Conservation (phyloP, 1,140 invertebrate species). For the Anoplolepis gracilipes region DNA sequence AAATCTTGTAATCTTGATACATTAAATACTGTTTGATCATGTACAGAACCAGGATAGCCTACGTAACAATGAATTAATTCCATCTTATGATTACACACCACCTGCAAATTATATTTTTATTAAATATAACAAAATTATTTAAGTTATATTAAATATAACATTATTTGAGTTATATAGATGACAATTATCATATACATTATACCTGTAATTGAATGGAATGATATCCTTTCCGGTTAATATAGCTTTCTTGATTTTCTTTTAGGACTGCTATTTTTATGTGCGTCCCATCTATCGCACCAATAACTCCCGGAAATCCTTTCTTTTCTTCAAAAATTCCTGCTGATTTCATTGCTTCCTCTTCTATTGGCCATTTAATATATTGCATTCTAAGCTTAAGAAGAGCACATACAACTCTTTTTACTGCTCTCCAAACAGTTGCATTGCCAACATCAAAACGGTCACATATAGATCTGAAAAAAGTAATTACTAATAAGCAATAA, state of each 20-base stretch:
- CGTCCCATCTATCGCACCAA: background rate
- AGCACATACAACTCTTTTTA: background rate
- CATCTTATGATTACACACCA: background rate
- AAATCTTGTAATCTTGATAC: background rate
- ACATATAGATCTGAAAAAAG: slow-evolving; percentile 1
- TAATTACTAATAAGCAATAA: too few relatives aligned
- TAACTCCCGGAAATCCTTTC: background rate
- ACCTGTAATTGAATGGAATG: slow-evolving; percentile 10
- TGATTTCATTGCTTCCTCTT: background rate
- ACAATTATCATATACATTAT: background rate
- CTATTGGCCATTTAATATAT: background rate
- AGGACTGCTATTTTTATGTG: background rate
- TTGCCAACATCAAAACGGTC: background rate
- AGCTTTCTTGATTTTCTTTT: background rate
- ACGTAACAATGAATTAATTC: background rate
- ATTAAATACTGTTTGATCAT: background rate
- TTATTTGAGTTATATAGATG: too few relatives aligned
- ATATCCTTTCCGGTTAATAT: background rate
- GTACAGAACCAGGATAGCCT: slow-evolving; percentile 13
- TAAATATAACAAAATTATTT: background rate
- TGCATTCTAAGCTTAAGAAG: background rate
- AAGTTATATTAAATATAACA: background rate
- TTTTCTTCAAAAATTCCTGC: background rate
- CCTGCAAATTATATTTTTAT: too few relatives aligned
- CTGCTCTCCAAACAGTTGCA: background rate